phyloP scores from a whole-genome alignment of 2,888 invertebrate genomes.

The Graphium colonna region DNA sequence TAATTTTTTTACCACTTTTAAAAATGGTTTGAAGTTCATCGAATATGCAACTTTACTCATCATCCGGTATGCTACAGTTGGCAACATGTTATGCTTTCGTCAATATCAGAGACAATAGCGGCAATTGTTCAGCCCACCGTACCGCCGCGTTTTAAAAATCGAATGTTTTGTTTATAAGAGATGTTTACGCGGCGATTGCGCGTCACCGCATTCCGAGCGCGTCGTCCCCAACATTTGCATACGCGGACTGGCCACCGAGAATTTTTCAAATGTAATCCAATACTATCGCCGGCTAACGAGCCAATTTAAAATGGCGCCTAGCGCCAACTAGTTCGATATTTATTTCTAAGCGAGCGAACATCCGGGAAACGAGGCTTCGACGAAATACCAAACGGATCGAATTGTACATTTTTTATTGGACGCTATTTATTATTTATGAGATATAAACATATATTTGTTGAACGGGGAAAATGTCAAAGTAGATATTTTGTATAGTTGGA shows the following conservation, averaged over 20 bases:
- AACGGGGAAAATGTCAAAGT: slow-evolving; percentile 15
- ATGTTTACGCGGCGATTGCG: slow-evolving; percentile 41
- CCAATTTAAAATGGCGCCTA: slow-evolving; percentile 52
- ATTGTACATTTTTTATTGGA: slow-evolving; percentile 16
- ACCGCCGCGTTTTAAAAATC: slow-evolving; percentile 14
- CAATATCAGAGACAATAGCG: slow-evolving; percentile 9
- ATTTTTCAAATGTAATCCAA: slow-evolving; percentile 45
- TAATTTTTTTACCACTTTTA: no score
- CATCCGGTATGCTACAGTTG: background rate
- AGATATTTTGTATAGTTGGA: background rate
- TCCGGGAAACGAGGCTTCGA: slow-evolving; percentile 34
- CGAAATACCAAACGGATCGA: slow-evolving; percentile 23
- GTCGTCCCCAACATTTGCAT: slow-evolving; percentile 50
- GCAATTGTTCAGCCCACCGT: slow-evolving; percentile 6
- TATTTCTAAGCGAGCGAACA: slow-evolving; percentile 37
- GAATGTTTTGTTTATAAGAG: slow-evolving; percentile 26
- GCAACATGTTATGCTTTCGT: background rate
- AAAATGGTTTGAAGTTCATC: background rate
- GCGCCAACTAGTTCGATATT: slow-evolving; percentile 40
- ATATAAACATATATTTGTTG: slow-evolving; percentile 14
- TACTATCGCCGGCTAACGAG: slow-evolving; percentile 41
- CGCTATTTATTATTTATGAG: slow-evolving; percentile 28
- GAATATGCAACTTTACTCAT: background rate
- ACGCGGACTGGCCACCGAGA: slow-evolving; percentile 49
- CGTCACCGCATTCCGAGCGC: slow-evolving; percentile 52